A percentile compares a stretch with the other conserved stretches of the same genome.
Evolutionary conservation across 2,797 vertebrate genomes (phyloP).

Genomic region (Sciurus carolinensis): DNA sequence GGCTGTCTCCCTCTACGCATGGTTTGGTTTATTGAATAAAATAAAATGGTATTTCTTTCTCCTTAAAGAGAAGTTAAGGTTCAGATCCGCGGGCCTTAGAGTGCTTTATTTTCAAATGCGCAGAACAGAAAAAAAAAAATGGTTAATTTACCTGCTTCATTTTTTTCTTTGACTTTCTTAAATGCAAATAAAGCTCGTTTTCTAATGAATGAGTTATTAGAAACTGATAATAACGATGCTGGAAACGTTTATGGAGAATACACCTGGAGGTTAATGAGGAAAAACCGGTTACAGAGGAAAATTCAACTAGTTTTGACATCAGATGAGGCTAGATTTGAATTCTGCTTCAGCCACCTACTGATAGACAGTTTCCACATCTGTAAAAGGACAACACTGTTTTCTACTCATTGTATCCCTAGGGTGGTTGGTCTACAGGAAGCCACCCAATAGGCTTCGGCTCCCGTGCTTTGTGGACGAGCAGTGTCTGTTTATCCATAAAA

Average conservation of each 20-base stretch:
- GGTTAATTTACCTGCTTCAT: neutral
- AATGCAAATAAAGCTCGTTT: neutral
- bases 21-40: neutral
- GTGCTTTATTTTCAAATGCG: neutral
- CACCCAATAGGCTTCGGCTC: neutral
- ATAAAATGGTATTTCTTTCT: neutral
- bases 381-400: neutral
- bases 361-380: neutral
- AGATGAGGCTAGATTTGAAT: neutral
- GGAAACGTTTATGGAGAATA: neutral
- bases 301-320: neutral
- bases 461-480: fast-evolving
- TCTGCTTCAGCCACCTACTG: neutral
- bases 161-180: neutral
- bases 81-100: neutral
- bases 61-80: neutral
- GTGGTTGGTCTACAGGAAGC: neutral
- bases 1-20: neutral
- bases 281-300: neutral
- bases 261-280: neutral
- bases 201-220: neutral
- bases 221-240: neutral
- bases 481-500: neutral
- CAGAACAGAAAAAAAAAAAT: neutral
- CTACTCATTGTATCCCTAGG: too few relatives aligned